Conservation (phyloP, 2,113 vertebrate species). For the Galeopterus variegatus region DNA sequence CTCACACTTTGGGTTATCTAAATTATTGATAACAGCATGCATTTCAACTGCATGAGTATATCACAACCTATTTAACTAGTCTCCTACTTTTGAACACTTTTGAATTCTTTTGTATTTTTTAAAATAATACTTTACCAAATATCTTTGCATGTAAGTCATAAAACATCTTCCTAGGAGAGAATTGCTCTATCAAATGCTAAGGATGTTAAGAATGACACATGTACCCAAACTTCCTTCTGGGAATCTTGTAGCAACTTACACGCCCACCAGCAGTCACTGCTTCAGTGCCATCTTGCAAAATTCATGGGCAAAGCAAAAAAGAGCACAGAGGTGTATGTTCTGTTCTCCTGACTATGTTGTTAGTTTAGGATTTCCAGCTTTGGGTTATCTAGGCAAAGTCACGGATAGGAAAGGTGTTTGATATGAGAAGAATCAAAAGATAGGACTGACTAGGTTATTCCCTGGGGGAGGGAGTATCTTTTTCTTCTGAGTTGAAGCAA, state of each 20-base stretch:
- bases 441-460: not conserved
- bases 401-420: not conserved
- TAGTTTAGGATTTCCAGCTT: not conserved
- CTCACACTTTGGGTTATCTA: not conserved
- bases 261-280: not conserved
- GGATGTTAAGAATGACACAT: not conserved
- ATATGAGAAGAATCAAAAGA: not conserved
- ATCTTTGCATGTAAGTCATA: constrained; percentile 8
- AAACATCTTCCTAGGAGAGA: not conserved
- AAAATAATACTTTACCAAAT: not conserved
- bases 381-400: not conserved
- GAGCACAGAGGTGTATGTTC: not conserved
- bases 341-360: not conserved
- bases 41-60: not conserved
- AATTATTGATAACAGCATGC: not conserved
- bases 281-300: not conserved
- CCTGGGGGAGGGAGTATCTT: not conserved
- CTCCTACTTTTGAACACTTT: not conserved
- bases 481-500: not conserved
- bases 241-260: not conserved
- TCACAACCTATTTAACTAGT: not conserved
- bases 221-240: not conserved
- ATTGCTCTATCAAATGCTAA: not conserved
- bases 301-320: not conserved
- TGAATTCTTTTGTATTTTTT: not conserved